Evolutionary conservation across 2,888 invertebrate species (phyloP), one percentile per base, ranked within the genome.

Genomic region (Drosophila incognita): DNA sequence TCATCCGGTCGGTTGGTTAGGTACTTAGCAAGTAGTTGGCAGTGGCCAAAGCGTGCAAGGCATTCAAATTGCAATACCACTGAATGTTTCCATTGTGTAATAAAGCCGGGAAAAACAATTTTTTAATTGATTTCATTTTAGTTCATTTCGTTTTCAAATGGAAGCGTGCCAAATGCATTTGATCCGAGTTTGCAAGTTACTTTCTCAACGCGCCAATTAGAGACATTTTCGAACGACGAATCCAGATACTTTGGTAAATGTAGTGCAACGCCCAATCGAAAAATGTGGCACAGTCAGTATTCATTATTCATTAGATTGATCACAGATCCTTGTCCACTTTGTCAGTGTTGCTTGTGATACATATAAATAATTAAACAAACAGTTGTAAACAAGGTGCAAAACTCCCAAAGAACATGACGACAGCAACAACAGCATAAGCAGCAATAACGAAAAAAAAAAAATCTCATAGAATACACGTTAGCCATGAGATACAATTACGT

Each of bases 401-500:
- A 82, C 75, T 79, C 69, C 73, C 81, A 84, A 76, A 83, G 79
- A 83, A 81, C 78, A 76, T 74, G 83, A 74, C 70, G 52, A 63
- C 62, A 70, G 61, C 73, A 59, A 59, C 56, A 68, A 48, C 52
- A 75, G 59, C 62, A 68, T 15, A 21, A 46, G 61, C 33, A 64
- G 36, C 54, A 61, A 40, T 27, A 59, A 31, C 18, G 69, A 72
- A 18, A 60, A 13, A 54, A 54, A 54, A 11, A 18, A 76, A 87
- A 79, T 88, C 90, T 88, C 89, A 87, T 88, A 83, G 87, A 86
- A 88, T 88, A 87, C 90, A 75, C n/a, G 87, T 89, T 87, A 80
- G 87, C 87, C 87, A 87, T 90, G 87, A 89, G 87, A 69, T 75
- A 82, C 89, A 90, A 87, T 87, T 89, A 90, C 82, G 82, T 63